Evolutionary conservation across 2,888 invertebrate genomes (phyloP).

Genomic region (Stenurella melanura): DNA sequence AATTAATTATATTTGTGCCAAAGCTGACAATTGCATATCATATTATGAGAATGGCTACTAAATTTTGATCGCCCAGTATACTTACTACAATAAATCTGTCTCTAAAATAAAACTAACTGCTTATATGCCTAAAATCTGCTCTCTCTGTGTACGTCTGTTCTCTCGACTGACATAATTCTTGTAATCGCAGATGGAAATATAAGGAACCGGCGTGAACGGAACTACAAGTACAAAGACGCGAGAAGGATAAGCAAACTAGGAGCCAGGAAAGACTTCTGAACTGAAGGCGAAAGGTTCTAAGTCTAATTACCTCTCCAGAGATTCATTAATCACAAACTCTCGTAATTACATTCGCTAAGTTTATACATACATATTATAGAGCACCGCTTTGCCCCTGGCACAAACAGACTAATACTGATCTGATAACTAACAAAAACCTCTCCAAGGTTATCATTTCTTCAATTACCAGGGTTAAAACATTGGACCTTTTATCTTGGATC

Average conservation of each 20-base stretch:
- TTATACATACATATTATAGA: constrained; percentile 71
- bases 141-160: too few relatives aligned
- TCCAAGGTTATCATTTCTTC: constrained; percentile 66
- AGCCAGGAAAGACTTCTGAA: constrained; percentile 63
- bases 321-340: constrained; percentile 74
- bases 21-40: too few relatives aligned
- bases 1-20: too few relatives aligned
- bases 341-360: constrained; percentile 73
- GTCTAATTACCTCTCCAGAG: constrained; percentile 74
- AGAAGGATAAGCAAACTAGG: constrained; percentile 36
- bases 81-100: neutral
- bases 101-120: neutral
- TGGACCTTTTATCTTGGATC: constrained; percentile 41
- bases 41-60: too few relatives aligned
- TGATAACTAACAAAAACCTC: constrained; percentile 67
- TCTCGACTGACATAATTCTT: constrained; percentile 15
- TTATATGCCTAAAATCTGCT: neutral
- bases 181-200: constrained; percentile 20
- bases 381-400: constrained; percentile 47
- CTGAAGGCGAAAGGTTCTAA: constrained; percentile 71
- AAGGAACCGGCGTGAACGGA: constrained; percentile 25
- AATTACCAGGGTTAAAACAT: constrained; percentile 45
- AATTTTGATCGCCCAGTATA: too few relatives aligned
- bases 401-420: constrained; percentile 68
- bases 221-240: constrained; percentile 37